Base-by-base conservation (phyloP, 2,888 invertebrate genomes). In the Leistus spinibarbis region DNA sequence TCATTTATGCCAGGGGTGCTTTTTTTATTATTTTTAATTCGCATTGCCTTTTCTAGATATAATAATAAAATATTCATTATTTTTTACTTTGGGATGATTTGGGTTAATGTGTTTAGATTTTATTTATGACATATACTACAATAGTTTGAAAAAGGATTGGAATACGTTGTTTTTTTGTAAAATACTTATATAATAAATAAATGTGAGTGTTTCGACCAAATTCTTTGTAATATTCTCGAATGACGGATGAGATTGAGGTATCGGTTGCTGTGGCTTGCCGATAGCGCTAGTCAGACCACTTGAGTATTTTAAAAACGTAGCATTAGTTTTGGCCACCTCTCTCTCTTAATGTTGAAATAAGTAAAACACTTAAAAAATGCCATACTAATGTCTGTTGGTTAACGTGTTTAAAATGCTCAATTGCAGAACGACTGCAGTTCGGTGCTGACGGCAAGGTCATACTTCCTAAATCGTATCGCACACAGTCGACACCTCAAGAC, bases 381-480 rank as follows among this genome's bases (percentile, higher is more conserved):
- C 73, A 74, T 68, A 54, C 73, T 74, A 74, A 74, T 74, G 73
- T 64, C 64, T 40, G 40, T 60, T 60, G 20, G 17, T 60, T 54
- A 67, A 56, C 62, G 16, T 22, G 20, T 67, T 64, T 75, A 75
- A 75, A 75, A 75, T 75, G 69, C 75, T 75, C 75, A 75, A 72
- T 84, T 84, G 82, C 85, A 86, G 86, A 86, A 79, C 83, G 83
- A 81, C 82, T 85, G 80, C 83, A 83, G 82, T 85, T 83, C 82
- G 85, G 86, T 84, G 83, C 82, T 82, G 85, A 83, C 80, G 85
- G 85, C 79, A 80, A 81, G 76, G 79, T 84, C 77, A 82, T 81
- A 73, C 81, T 83, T 80, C 84, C 84, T 23, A 78, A 77, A 76
- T 71, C 76, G 64, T 75, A 82, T 53, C 10, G 40, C 40, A 60